Evolutionary conservation across 1,140 invertebrate genomes (phyloP).

Genomic region (Drosophila sp.): DNA sequence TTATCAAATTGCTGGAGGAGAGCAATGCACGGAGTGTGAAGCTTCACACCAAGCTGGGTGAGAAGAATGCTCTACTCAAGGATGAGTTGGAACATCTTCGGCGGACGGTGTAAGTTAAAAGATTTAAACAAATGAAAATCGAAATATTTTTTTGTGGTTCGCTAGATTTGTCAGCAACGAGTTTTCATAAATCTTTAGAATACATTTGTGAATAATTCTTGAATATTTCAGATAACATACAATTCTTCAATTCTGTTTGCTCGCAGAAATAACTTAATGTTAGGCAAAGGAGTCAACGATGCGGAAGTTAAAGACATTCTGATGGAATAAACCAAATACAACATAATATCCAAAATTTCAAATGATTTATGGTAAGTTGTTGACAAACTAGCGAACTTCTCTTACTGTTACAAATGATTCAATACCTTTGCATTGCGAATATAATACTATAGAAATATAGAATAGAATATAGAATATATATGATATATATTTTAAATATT

Average conservation of each 20-base stretch:
- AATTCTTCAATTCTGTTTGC: conserved; percentile 19
- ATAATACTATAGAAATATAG: no score
- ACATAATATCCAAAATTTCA: conserved; percentile 19
- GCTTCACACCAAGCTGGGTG: conserved; percentile 87
- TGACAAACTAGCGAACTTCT: conserved; percentile 46
- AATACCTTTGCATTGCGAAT: neutral
- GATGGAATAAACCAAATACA: conserved; percentile 24
- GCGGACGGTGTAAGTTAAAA: conserved; percentile 62
- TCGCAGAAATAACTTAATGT: conserved; percentile 46
- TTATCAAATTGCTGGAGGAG: conserved; percentile 87
- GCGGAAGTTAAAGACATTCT: conserved; percentile 18
- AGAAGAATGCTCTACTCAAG: conserved; percentile 87
- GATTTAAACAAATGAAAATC: conserved; percentile 3
- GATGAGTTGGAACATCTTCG: conserved; percentile 79
- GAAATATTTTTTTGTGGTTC: conserved; percentile 49
- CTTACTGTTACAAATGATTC: neutral
- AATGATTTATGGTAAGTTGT: conserved; percentile 45
- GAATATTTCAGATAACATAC: conserved; percentile 6
- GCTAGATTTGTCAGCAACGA: conserved; percentile 34
- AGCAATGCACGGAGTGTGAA: conserved; percentile 87
- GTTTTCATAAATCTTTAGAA: neutral
- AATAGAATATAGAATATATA: no score
- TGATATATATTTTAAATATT: no score
- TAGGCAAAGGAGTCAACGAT: conserved; percentile 30
- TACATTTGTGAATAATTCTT: neutral